Conservation (phyloP, 2,888 invertebrate genomes). For the Macaria notata region DNA sequence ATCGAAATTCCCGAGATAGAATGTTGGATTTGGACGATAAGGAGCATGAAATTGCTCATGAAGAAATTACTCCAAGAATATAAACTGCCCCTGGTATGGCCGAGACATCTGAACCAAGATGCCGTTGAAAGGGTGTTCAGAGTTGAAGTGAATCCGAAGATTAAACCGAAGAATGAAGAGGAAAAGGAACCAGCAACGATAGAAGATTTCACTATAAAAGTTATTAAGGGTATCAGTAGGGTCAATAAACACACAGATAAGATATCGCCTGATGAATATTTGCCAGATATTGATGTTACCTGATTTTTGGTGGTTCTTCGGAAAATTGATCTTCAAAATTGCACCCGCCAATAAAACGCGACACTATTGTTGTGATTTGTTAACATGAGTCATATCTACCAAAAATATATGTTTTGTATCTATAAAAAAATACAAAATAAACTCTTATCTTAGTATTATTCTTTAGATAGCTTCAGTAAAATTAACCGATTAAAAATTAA, state of each 20-base stretch:
- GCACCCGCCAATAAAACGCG: neutral
- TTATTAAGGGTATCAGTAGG: neutral
- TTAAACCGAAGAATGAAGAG: neutral
- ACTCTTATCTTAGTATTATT: no score
- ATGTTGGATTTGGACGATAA: slow-evolving; percentile 1
- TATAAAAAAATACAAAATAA: no score
- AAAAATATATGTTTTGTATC: neutral
- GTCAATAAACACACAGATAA: neutral
- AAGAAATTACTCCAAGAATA: neutral
- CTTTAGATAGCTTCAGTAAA: no score
- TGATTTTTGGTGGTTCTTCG: no score
- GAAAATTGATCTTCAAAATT: no score
- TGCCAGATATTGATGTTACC: no score
- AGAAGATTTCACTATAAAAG: neutral
- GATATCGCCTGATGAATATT: neutral
- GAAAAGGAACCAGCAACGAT: neutral
- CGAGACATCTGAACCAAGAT: slow-evolving; percentile 5
- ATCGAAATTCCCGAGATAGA: neutral
- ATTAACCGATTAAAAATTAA: neutral
- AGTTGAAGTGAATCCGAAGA: neutral
- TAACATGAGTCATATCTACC: neutral
- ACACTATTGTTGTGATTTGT: neutral
- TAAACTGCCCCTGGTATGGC: neutral
- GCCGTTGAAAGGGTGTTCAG: neutral
- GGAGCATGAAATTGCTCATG: neutral